Percentiles rank a stretch among this genome's conserved stretches.
Conservation (phyloP, 2,797 vertebrate genomes). For the Fistularia commersonii region DNA sequence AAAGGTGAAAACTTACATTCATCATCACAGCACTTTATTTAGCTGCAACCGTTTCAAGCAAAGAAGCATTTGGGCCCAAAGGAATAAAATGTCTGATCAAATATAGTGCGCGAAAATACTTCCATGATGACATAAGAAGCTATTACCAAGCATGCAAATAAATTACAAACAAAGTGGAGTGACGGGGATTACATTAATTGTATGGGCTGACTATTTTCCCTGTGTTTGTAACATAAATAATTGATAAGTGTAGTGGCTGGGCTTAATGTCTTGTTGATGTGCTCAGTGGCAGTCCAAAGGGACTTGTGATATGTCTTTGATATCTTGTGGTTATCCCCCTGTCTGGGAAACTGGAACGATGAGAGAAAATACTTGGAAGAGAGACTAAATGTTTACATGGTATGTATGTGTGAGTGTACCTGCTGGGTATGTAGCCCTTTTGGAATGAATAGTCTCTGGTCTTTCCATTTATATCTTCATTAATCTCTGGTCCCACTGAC, state of each 20-base stretch:
- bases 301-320: conserved; percentile 57
- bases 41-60: neutral
- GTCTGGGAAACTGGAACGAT: conserved; percentile 45
- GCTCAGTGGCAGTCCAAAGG: conserved; percentile 40
- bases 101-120: too few relatives aligned
- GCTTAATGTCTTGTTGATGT: conserved; percentile 51
- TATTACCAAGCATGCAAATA: conserved; percentile 43
- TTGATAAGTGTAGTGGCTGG: conserved; percentile 46
- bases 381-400: conserved; percentile 23
- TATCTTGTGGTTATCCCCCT: conserved; percentile 56
- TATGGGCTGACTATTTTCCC: conserved; percentile 13
- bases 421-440: conserved; percentile 38
- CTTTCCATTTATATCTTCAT: conserved; percentile 62
- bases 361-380: conserved; percentile 30
- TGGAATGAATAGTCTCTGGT: conserved; percentile 45
- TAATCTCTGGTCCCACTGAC: conserved; percentile 60
- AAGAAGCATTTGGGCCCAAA: too few relatives aligned
- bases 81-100: too few relatives aligned
- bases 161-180: conserved; percentile 41
- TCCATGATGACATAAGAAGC: conserved; percentile 20
- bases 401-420: conserved; percentile 8
- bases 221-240: conserved; percentile 54
- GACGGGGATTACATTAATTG: conserved; percentile 43
- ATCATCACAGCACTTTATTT: neutral
- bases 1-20: neutral